phyloP scores from a whole-genome alignment of 2,797 vertebrate genomes.

The Todus mexicanus region DNA sequence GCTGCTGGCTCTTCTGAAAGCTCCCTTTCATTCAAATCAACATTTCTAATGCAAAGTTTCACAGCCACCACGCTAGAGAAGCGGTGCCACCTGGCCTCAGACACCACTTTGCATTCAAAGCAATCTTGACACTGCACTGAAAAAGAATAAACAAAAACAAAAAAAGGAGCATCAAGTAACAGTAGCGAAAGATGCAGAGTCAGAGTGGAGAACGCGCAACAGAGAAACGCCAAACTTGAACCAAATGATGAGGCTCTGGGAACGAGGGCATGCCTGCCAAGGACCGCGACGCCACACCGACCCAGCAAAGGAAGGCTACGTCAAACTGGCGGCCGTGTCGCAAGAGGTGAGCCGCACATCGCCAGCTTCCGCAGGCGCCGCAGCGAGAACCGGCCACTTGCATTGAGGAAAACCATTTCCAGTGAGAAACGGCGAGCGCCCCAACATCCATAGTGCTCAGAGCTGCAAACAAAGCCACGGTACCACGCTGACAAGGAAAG shows the following conservation, averaged over 20 bases:
- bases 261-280: fast-evolving
- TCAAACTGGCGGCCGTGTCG: fast-evolving
- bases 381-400: fast-evolving
- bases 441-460: fast-evolving
- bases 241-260: fast-evolving
- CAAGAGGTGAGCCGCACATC: background rate
- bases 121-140: background rate
- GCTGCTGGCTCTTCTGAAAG: background rate
- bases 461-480: background rate
- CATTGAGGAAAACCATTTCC: background rate
- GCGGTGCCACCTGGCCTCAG: background rate
- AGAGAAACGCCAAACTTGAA: background rate
- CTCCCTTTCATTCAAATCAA: background rate
- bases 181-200: background rate
- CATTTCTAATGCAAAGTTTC: background rate
- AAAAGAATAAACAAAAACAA: background rate
- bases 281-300: fast-evolving
- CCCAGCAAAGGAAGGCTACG: background rate
- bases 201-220: fast-evolving
- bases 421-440: fast-evolving
- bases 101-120: background rate
- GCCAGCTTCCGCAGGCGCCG: background rate
- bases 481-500: fast-evolving
- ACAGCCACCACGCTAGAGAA: background rate
- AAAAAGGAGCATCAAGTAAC: fast-evolving